These are phyloP conservation scores for Octodonta nipae DNA, from an alignment of 2,888 invertebrate species.

Conservation along the genomic window DNA sequence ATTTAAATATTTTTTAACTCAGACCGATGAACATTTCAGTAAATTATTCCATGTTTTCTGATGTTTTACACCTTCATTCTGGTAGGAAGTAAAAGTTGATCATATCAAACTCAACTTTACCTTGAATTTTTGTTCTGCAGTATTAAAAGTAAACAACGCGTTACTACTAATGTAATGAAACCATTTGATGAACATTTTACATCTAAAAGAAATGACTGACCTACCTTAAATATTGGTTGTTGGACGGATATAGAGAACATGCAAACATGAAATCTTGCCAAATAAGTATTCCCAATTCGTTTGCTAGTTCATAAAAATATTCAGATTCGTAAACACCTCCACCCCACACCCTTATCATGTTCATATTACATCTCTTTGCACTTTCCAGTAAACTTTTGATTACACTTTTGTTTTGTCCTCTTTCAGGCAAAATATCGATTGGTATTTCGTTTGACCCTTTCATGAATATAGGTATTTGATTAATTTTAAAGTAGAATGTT, in stretches of 20 bases:
- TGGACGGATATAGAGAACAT: constrained; percentile 83
- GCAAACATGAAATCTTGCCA: constrained; percentile 99
- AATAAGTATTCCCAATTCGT: constrained; percentile 77
- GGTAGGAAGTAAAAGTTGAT: too few relatives aligned
- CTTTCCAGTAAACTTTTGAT: constrained; percentile 53
- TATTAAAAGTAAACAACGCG: too few relatives aligned
- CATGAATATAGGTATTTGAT: constrained; percentile 76
- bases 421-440: constrained; percentile 68
- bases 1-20: too few relatives aligned
- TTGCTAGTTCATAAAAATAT: constrained; percentile 75
- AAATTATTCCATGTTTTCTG: too few relatives aligned
- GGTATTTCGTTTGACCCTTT: constrained; percentile 95
- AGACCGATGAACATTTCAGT: too few relatives aligned
- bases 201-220: too few relatives aligned
- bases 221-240: constrained; percentile 52
- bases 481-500: constrained; percentile 78
- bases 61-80: too few relatives aligned
- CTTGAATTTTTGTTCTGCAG: too few relatives aligned
- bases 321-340: constrained; percentile 93
- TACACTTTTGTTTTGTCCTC: constrained; percentile 42
- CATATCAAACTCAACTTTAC: too few relatives aligned
- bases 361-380: constrained; percentile 69
- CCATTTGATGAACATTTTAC: too few relatives aligned
- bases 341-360: constrained; percentile 94
- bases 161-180: too few relatives aligned